Base-by-base conservation (phyloP, 2,797 vertebrate species). In the Synaphobranchus kaupii region DNA sequence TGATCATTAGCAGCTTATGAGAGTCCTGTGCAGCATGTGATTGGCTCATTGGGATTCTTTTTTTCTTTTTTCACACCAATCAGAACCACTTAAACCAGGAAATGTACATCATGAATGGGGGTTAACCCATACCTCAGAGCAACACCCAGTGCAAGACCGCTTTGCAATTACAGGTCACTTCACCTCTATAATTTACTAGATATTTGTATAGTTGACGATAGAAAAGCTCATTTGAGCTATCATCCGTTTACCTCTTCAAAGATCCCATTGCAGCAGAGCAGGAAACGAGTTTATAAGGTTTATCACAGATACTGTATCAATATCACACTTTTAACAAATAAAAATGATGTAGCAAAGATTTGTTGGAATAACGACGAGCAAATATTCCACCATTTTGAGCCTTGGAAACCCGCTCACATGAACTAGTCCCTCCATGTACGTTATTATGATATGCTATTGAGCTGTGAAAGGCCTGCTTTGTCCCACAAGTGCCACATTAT, bases 1-100 rank as follows among this genome's bases (percentile, higher is more conserved):
- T 71, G 85, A 86, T 76, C 50, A 83, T 76, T 83, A 48, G 58
- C 54, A 13, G 58, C 71, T 89, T 63, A 50, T 47, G 28, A 88
- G 82, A 83, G 39, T 63, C 56, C 44, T 86, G 86, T 78, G 85
- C 71, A 52, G 82, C 28, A 39, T 44, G n/a, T 84, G 68, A 22
- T 66, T 52, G 20, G 15, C 56, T 66, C 52, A n/a, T 63, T 56
- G 28, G 68, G 56, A 50, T 58, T 60, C 17, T 60, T 17, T 48
- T 52, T 56, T 73, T 56, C 12, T 66, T n/a, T 66, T 28, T 66
- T 68, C 15, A 80, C 47, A 88, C 60, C 58, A 73, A 58, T 50
- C n/a, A 34, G 66, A n/a, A 86, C 39, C 66, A 31, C 22, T 48
- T 17, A 54, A 48, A 78, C 31, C 68, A 68, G 56, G 50, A 87